Percentiles rank a stretch among this genome's conserved stretches.
phyloP scores from a whole-genome alignment of 2,888 invertebrate species.

The Torymus auratus region DNA sequence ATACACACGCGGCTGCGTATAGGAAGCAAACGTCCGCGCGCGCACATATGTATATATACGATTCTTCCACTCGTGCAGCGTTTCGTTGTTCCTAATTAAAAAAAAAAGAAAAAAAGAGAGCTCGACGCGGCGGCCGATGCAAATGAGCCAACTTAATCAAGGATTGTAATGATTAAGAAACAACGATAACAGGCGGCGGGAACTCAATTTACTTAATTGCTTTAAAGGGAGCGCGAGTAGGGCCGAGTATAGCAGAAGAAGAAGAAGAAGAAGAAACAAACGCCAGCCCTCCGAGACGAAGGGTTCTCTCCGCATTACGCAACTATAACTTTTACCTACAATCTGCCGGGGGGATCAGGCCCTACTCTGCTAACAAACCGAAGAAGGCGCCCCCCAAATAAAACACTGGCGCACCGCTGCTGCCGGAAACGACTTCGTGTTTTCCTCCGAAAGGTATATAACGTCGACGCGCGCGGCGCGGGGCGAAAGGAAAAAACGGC shows the following conservation, averaged over 20 bases:
- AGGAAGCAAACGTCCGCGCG: too few relatives aligned
- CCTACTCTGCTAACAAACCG: background rate
- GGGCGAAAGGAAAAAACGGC: background rate
- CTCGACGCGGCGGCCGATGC: slow-evolving; percentile 2
- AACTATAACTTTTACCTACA: slow-evolving; percentile 53
- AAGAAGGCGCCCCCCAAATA: slow-evolving; percentile 27
- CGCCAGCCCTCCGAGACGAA: too few relatives aligned
- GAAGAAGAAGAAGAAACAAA: too few relatives aligned
- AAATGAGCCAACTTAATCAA: slow-evolving; percentile 48
- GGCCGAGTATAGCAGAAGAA: too few relatives aligned
- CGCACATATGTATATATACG: background rate
- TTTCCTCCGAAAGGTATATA: slow-evolving; percentile 13
- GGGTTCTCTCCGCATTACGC: slow-evolving; percentile 26
- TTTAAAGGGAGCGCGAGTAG: slow-evolving; percentile 16
- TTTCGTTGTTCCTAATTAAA: slow-evolving; percentile 28
- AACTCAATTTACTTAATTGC: slow-evolving; percentile 54
- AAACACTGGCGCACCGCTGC: slow-evolving; percentile 9
- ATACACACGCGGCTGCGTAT: too few relatives aligned
- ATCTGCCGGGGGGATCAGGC: slow-evolving; percentile 40
- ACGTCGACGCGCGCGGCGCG: background rate
- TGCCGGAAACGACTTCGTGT: slow-evolving; percentile 41
- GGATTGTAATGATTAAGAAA: slow-evolving; percentile 42
- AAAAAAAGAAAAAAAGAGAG: slow-evolving; percentile 2
- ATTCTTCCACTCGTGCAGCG: slow-evolving; percentile 4
- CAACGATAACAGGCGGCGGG: slow-evolving; percentile 38